Base-by-base conservation (phyloP, 2,113 vertebrate species). In the Ammodytes dubius region DNA sequence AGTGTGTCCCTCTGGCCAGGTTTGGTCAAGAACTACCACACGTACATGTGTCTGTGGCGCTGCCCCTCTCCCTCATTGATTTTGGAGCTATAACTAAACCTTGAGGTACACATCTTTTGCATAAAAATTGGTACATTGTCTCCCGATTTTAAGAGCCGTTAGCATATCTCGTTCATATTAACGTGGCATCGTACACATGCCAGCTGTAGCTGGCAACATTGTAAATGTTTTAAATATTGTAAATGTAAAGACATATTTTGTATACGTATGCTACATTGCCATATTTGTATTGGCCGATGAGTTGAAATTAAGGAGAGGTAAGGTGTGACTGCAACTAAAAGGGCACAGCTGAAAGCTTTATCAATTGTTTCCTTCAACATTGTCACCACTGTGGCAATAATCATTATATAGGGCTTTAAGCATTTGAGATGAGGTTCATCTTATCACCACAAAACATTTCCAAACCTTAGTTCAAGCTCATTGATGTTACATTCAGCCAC, bases 161-260 rank as follows among this genome's bases (percentile, higher is more conserved):
- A 4, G 53, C 39, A n/a, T 76, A 63, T 89, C 63, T 74, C 69
- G 39, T 70, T 73, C 52, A 61, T 58, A 45, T 68, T 45, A 37
- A 78, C 13, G 49, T 81, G 65, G 49, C 69, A 75, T 87, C 63
- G 61, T 39, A 46, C 47, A 68, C 65, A 64, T 37, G 72, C 60
- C 63, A 53, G 52, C 27, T 92, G 91, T 91, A 93, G 45, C 50
- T 56, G 63, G 80, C 72, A 14, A 84, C 83, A 87, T 72, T 95
- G 93, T 95, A 96, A 95, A 95, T 95, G 91, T 94, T 94, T 92
- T 93, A 94, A 93, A 96, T 94, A 94, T 82, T 94, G 90, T 94
- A 95, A 90, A 94, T 95, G 91, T 94, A 95, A 85, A 95, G 94
- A 95, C 90, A 93, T 95, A 95, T 95, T 96, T 96, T 96, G 79